Evolutionary conservation across 2,797 vertebrate genomes (phyloP).

Genomic region (Pampus argenteus): DNA sequence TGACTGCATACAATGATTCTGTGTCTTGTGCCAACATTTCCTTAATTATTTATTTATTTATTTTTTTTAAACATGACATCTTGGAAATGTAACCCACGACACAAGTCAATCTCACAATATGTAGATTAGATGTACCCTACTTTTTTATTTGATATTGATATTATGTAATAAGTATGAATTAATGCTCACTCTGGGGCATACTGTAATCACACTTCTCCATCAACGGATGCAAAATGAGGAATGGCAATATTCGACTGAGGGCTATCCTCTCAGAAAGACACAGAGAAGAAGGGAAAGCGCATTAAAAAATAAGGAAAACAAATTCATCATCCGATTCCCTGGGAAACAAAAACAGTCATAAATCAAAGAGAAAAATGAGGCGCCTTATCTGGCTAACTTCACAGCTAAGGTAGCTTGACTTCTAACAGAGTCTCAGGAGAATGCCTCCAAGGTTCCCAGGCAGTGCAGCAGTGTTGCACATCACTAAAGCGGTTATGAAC

Average conservation of each 20-base stretch:
- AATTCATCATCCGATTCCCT: slow-evolving; percentile 80
- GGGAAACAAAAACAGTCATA: slow-evolving; percentile 83
- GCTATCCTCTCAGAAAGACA: slow-evolving; percentile 53
- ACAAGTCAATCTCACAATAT: slow-evolving; percentile 2
- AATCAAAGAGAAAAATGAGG: slow-evolving; percentile 85
- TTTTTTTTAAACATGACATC: not conserved
- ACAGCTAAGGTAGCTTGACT: slow-evolving; percentile 84
- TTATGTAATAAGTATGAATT: slow-evolving; percentile 42
- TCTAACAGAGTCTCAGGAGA: slow-evolving; percentile 76
- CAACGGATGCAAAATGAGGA: slow-evolving; percentile 33
- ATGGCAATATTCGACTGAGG: slow-evolving; percentile 35
- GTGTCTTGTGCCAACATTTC: not conserved
- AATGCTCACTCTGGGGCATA: slow-evolving; percentile 28
- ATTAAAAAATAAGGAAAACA: slow-evolving; percentile 77
- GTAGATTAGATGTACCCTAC: not conserved
- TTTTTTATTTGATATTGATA: slow-evolving; percentile 22
- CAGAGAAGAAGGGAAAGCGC: slow-evolving; percentile 36
- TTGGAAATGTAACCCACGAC: not conserved
- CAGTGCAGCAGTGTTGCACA: slow-evolving; percentile 56
- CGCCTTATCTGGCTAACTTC: slow-evolving; percentile 85
- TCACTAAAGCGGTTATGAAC: slow-evolving; percentile 61
- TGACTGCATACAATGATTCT: not conserved
- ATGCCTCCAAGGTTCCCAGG: slow-evolving; percentile 73
- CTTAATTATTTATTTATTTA: too few species aligned
- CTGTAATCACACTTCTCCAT: slow-evolving; percentile 23